A percentile compares a stretch with the other conserved stretches of the same genome.
Conservation (phyloP, 2,113 vertebrate species). For the Pristiophorus japonicus region DNA sequence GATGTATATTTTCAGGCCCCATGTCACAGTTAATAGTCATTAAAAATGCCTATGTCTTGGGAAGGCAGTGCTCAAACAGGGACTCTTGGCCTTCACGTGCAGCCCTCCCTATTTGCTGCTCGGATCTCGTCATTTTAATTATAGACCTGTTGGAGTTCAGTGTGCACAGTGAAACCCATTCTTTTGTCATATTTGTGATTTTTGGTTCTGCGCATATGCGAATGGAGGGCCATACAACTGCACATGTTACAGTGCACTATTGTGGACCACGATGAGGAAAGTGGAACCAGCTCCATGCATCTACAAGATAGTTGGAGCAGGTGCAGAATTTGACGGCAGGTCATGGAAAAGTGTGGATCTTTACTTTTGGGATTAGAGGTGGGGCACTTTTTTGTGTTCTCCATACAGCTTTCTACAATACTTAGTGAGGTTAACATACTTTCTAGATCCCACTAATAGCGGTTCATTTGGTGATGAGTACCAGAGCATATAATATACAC, state of each 20-base stretch:
- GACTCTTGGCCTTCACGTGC: background rate
- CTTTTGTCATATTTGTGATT: background rate
- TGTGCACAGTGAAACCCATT: background rate
- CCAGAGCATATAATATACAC: no score
- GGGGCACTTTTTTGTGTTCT: background rate
- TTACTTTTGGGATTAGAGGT: background rate
- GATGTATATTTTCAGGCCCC: background rate
- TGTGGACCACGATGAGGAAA: background rate
- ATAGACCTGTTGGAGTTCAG: background rate
- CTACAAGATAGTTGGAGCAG: background rate
- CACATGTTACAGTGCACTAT: background rate
- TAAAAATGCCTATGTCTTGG: background rate
- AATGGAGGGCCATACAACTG: background rate
- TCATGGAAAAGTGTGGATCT: background rate
- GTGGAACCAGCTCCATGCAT: background rate
- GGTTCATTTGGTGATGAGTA: background rate
- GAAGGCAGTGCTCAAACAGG: background rate
- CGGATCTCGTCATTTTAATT: background rate
- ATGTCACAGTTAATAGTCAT: background rate
- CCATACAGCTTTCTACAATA: background rate
- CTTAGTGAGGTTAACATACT: background rate
- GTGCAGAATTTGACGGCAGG: background rate
- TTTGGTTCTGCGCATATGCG: background rate
- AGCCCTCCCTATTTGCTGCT: background rate
- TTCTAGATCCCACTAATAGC: background rate